These are phyloP conservation scores for Microcebus griseorufus DNA, from an alignment of 2,113 vertebrate genomes.

Conservation along the genomic window DNA sequence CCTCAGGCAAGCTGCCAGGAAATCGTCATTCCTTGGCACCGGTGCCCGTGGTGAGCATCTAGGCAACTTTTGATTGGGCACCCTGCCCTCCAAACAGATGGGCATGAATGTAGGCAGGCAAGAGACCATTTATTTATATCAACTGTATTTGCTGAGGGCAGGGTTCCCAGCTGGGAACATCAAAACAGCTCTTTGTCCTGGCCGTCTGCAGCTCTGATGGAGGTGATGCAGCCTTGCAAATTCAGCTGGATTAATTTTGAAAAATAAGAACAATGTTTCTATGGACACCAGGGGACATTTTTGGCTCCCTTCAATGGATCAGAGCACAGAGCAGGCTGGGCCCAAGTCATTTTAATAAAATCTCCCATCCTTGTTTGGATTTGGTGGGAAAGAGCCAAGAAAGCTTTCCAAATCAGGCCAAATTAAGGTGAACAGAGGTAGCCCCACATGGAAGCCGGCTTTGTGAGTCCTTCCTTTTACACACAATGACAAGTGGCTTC, in stretches of 20 bases:
- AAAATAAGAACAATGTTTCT: conserved; percentile 80
- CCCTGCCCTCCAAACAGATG: conserved; percentile 89
- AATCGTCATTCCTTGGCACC: conserved; percentile 81
- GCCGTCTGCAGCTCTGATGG: conserved; percentile 82
- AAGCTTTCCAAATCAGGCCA: conserved; percentile 70
- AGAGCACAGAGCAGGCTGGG: conserved; percentile 57
- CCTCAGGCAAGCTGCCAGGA: conserved; percentile 73
- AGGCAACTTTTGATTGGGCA: conserved; percentile 88
- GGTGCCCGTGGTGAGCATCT: conserved; percentile 79
- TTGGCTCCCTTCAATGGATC: conserved; percentile 77
- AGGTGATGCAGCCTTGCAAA: conserved; percentile 79
- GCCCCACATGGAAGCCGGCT: conserved; percentile 49
- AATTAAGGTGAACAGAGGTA: conserved; percentile 73
- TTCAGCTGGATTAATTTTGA: conserved; percentile 82
- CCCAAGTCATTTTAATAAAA: conserved; percentile 77
- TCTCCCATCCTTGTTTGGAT: conserved; percentile 62
- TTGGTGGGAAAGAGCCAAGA: conserved; percentile 73
- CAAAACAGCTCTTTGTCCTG: conserved; percentile 86
- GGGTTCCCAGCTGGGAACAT: conserved; percentile 84
- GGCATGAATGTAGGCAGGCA: conserved; percentile 85
- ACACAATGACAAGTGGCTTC: conserved; percentile 51
- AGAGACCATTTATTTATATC: conserved; percentile 87
- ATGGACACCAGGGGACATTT: conserved; percentile 71
- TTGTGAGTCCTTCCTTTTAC: conserved; percentile 62
- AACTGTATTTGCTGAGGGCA: conserved; percentile 85